These are phyloP conservation scores for Orius insidiosus DNA, from an alignment of 1,140 invertebrate species.

Conservation along the genomic window DNA sequence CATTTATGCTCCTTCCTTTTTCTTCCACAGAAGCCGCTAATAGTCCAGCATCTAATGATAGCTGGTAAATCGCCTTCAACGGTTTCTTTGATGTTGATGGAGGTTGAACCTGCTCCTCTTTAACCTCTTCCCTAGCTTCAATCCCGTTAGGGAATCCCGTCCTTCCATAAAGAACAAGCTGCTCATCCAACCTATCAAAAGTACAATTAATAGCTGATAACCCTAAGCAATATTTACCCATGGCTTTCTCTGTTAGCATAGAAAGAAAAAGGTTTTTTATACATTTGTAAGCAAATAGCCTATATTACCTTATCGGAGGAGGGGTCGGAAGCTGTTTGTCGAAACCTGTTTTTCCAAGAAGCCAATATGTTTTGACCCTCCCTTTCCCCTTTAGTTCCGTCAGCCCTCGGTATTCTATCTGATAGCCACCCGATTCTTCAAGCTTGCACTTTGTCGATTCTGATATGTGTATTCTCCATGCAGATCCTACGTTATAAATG, in stretches of 20 bases:
- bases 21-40: constrained; percentile 10
- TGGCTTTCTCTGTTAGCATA: constrained; percentile 30
- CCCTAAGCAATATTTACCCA: constrained; percentile 26
- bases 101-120: constrained; percentile 7
- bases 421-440: constrained; percentile 57
- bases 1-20: constrained; percentile 11
- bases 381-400: constrained; percentile 83
- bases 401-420: constrained; percentile 57
- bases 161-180: constrained; percentile 23
- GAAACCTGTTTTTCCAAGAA: constrained; percentile 73
- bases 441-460: constrained; percentile 56
- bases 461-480: constrained; percentile 68
- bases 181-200: constrained; percentile 38
- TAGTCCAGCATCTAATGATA: constrained; percentile 17
- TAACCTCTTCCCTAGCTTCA: constrained; percentile 17
- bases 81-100: constrained; percentile 20
- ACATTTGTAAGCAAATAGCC: not conserved
- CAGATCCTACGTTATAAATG: too few species aligned
- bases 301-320: constrained; percentile 53
- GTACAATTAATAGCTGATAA: not conserved
- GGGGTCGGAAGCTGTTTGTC: constrained; percentile 65
- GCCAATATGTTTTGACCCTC: constrained; percentile 77
- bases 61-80: constrained; percentile 12
- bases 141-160: constrained; percentile 18
- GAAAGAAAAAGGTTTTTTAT: constrained; percentile 10